Conservation (phyloP, 1,140 invertebrate genomes). For the Penaeus japonicus region DNA sequence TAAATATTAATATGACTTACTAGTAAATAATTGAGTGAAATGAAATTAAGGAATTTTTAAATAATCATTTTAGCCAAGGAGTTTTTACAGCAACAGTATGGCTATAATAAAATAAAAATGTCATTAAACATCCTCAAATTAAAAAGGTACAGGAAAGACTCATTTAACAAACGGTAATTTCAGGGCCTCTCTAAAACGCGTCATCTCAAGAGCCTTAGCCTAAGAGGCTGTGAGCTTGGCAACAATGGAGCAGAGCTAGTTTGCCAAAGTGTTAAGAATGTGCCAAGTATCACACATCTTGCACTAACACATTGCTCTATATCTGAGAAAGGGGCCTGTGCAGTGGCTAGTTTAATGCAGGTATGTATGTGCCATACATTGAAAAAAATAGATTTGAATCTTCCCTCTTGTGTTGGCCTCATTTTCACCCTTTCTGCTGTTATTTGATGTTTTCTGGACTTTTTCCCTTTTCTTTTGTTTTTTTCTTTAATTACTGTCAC, state of each 20-base stretch:
- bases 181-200: conserved; percentile 28
- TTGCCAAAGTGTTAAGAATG: conserved; percentile 36
- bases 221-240: conserved; percentile 20
- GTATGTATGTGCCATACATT: conserved; percentile 1
- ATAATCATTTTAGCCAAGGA: too few species aligned
- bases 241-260: conserved; percentile 11
- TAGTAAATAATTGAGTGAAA: too few species aligned
- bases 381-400: neutral
- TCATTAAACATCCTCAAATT: too few species aligned
- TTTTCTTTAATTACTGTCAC: neutral
- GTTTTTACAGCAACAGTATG: too few species aligned
- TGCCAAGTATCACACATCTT: conserved; percentile 39
- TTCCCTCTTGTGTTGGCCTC: neutral
- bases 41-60: too few species aligned
- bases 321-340: conserved; percentile 13
- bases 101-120: too few species aligned
- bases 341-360: conserved; percentile 11
- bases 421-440: neutral
- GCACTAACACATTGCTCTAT: conserved; percentile 13
- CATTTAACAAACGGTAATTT: neutral
- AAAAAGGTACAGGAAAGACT: too few species aligned
- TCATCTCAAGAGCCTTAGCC: conserved; percentile 21
- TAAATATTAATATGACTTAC: too few species aligned
- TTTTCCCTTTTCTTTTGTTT: neutral
- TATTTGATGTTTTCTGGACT: neutral